These are phyloP conservation scores for Cephalopterus ornatus DNA, from an alignment of 2,113 vertebrate genomes.

Conservation along the genomic window DNA sequence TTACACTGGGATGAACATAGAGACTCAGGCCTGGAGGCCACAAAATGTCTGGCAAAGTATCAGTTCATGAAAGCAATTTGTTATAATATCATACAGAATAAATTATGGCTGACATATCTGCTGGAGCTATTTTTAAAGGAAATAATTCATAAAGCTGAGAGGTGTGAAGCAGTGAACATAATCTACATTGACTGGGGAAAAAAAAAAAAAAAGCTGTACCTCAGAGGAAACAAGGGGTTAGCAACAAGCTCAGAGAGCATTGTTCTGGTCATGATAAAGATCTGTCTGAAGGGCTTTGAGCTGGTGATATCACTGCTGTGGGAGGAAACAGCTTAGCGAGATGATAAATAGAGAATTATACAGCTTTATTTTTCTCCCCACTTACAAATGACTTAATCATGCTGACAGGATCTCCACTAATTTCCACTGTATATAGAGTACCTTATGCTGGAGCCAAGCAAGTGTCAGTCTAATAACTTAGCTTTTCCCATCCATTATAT, in stretches of 20 bases:
- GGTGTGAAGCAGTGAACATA: constrained; percentile 9
- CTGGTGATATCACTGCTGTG: not conserved
- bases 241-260: not conserved
- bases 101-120: constrained; percentile 29
- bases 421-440: fast-evolving
- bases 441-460: not conserved
- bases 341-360: constrained; percentile 12
- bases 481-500: not conserved
- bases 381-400: constrained; percentile 3
- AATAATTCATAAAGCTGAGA: constrained; percentile 40
- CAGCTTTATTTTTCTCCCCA: not conserved
- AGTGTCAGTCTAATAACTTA: not conserved
- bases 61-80: not conserved
- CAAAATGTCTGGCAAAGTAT: not conserved
- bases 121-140: constrained; percentile 18
- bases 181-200: not conserved
- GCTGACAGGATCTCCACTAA: not conserved
- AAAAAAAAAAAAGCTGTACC: not conserved
- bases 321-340: not conserved
- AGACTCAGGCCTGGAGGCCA: not conserved
- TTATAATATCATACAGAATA: constrained; percentile 43
- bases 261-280: not conserved
- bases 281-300: not conserved
- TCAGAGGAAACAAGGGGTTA: not conserved
- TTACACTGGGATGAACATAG: not conserved